Base-by-base conservation (phyloP, 2,113 vertebrate genomes). In the Albula goreensis region DNA sequence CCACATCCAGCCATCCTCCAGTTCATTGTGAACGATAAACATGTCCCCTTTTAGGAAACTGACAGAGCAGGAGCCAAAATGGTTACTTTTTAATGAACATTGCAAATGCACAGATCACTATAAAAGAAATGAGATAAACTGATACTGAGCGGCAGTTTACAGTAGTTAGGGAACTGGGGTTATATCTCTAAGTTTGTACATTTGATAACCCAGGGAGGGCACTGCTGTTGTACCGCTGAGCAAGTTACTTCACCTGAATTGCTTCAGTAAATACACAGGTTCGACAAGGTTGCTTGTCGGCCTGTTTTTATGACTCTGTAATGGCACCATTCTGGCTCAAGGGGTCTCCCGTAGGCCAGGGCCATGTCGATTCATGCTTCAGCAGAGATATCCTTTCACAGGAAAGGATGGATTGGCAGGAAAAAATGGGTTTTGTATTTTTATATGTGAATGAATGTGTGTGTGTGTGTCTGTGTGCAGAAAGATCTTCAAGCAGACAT, bases 1-100 rank as follows among this genome's bases (percentile, higher is more conserved):
- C 98, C 98, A 99, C 97, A 99, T 98, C 98, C 98, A 99, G 87
- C 98, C 98, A 92, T 99, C 98, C 86, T 99, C 98, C 93, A 99
- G 95, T 92, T 98, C 98, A 8, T 99, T 99, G 93, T 99, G 98
- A 93, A 99, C 98, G 93, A 99, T 99, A 95, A 99, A 99, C 98
- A 99, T 99, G 92, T 99, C 98, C 93, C 98, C 98, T 97, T 99
- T 99, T 91, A 99, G 96, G 93, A 99, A 99, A 96, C 97, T 98
- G 92, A 80, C 90, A 87, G 91, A 0, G 56, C 3, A 8, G 31
- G 17, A 51, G 12, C 77, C n/a, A 15, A 60, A 3, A 51, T 12
- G 8, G 2, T 25, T 74, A 6, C 4, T 22, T 6, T 81, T 22
- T 1, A n/a, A 53, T 52, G 17, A 53, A 81, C 19, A 10, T 41